These are phyloP conservation scores for Spilarctia lutea DNA, from an alignment of 2,888 invertebrate species.

Conservation along the genomic window DNA sequence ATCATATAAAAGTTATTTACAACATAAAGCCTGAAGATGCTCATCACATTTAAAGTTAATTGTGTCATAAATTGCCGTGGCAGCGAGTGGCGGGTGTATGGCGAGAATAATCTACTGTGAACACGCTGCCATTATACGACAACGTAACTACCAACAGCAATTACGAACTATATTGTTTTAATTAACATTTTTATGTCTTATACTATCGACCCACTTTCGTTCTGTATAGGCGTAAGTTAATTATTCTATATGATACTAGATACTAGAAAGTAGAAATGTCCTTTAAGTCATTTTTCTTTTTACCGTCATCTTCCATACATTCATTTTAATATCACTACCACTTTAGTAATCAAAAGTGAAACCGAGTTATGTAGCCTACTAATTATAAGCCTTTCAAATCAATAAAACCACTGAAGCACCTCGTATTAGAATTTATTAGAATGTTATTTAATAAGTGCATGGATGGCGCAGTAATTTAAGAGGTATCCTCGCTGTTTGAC, in stretches of 20 bases:
- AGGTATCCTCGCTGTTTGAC: too few relatives aligned
- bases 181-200: conserved; percentile 19
- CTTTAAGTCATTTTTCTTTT: not conserved
- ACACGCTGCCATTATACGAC: conserved; percentile 18
- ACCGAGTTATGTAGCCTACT: too few relatives aligned
- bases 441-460: too few relatives aligned
- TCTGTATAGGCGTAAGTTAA: not conserved
- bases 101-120: conserved; percentile 21
- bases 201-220: conserved; percentile 3
- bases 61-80: conserved; percentile 22
- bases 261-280: not conserved
- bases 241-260: not conserved
- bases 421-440: not conserved
- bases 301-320: not conserved
- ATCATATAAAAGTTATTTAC: conserved; percentile 1
- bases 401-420: not conserved
- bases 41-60: conserved; percentile 26
- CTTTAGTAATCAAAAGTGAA: too few relatives aligned
- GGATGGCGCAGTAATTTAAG: too few relatives aligned
- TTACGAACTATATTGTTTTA: conserved; percentile 21
- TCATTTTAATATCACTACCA: not conserved
- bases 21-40: conserved; percentile 11
- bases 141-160: conserved; percentile 14
- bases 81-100: conserved; percentile 11
- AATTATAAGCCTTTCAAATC: not conserved